A percentile compares a stretch with the other conserved stretches of the same genome.
These are phyloP conservation scores for Nephrotoma appendiculata DNA, from an alignment of 2,888 invertebrate genomes.

Conservation along the genomic window DNA sequence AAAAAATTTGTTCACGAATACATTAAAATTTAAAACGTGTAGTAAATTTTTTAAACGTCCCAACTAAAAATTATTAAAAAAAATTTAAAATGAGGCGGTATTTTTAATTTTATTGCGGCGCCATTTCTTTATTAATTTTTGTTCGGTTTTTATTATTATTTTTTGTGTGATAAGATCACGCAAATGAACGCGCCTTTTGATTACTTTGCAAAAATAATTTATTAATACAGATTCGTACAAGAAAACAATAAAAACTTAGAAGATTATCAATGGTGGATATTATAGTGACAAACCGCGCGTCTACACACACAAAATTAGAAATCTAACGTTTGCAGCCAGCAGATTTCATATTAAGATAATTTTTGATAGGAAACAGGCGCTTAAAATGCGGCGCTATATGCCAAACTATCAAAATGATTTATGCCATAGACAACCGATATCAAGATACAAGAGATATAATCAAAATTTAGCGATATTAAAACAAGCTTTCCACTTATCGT, in stretches of 20 bases:
- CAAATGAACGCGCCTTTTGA: neutral
- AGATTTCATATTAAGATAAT: neutral
- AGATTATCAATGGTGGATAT: neutral
- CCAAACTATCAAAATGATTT: neutral
- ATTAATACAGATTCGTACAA: neutral
- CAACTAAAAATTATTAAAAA: neutral
- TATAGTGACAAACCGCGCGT: neutral
- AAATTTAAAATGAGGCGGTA: neutral
- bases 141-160: neutral
- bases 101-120: neutral
- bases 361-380: neutral
- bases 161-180: neutral
- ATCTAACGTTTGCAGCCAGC: neutral
- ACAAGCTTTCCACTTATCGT: neutral
- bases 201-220: neutral
- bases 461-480: neutral
- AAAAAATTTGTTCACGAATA: too few species aligned
- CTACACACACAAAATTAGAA: neutral
- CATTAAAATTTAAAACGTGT: too few species aligned
- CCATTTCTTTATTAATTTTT: neutral
- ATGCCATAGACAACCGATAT: neutral
- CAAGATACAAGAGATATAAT: neutral
- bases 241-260: neutral
- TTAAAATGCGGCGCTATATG: neutral
- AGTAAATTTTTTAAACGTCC: neutral